Evolutionary conservation across 2,888 invertebrate species (phyloP).

Genomic region (Trachelus stipa): DNA sequence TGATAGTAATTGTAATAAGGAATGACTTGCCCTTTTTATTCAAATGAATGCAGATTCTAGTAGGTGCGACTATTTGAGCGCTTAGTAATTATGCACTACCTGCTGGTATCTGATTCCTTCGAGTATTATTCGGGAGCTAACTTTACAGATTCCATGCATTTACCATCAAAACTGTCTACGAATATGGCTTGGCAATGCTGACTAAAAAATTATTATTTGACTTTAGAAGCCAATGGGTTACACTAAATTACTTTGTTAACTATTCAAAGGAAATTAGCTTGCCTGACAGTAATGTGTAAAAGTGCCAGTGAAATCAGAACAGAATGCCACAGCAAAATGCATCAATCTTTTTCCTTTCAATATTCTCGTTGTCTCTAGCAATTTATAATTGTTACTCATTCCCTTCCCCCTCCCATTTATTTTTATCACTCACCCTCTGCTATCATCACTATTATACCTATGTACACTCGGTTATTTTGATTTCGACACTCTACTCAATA

Average conservation of each 20-base stretch:
- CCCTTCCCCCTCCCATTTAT: background rate
- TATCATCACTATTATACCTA: background rate
- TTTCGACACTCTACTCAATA: conserved; percentile 78
- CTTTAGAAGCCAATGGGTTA: background rate
- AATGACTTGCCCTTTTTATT: background rate
- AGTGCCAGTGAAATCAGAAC: background rate
- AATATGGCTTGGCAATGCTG: background rate
- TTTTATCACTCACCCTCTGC: background rate
- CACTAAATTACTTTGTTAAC: background rate
- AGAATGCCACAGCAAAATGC: background rate
- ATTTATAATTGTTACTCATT: background rate
- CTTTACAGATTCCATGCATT: background rate
- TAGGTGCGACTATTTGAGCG: background rate
- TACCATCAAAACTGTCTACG: background rate
- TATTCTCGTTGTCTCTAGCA: background rate
- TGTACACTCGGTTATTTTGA: background rate
- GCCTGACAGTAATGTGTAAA: background rate
- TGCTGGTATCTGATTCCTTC: background rate
- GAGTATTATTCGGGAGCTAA: background rate
- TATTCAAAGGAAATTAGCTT: background rate
- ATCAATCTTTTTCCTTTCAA: background rate
- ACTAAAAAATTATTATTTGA: background rate
- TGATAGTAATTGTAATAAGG: background rate
- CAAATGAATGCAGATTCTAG: background rate
- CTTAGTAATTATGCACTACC: background rate